These are phyloP conservation scores for Borostomias antarcticus DNA, from an alignment of 2,797 vertebrate species.

Conservation along the genomic window DNA sequence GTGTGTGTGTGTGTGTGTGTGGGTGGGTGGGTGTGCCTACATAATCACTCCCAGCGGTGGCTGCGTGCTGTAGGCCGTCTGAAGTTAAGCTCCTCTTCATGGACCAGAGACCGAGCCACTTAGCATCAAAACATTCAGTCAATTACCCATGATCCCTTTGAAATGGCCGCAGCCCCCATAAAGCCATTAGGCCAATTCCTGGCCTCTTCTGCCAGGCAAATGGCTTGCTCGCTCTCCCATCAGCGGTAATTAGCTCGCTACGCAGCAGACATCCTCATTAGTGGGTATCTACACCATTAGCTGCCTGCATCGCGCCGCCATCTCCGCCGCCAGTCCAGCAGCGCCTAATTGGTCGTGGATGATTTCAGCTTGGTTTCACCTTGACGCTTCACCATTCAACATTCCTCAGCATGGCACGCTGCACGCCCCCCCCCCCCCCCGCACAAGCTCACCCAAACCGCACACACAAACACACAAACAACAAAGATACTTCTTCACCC, in stretches of 20 bases:
- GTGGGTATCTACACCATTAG: slow-evolving; percentile 57
- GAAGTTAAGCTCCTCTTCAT: neutral
- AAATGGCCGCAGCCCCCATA: slow-evolving; percentile 24
- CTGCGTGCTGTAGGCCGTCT: neutral
- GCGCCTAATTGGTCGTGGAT: slow-evolving; percentile 55
- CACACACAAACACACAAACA: slow-evolving; percentile 32
- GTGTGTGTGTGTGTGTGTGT: no score
- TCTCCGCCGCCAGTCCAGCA: slow-evolving; percentile 46
- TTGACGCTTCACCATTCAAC: slow-evolving; percentile 45
- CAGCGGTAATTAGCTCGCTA: slow-evolving; percentile 43
- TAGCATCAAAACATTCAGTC: slow-evolving; percentile 36
- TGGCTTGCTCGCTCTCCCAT: slow-evolving; percentile 42
- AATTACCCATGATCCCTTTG: slow-evolving; percentile 37
- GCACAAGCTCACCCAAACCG: slow-evolving; percentile 28
- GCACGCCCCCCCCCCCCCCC: slow-evolving; percentile 26
- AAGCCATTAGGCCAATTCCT: slow-evolving; percentile 37
- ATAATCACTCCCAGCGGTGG: no score
- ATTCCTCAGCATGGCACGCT: slow-evolving; percentile 23
- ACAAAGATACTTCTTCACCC: no score
- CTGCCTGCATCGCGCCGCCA: slow-evolving; percentile 32
- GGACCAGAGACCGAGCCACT: slow-evolving; percentile 18
- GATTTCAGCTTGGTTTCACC: slow-evolving; percentile 37
- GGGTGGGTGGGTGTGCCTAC: no score
- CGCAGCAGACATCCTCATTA: slow-evolving; percentile 57
- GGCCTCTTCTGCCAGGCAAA: slow-evolving; percentile 45